Evolutionary conservation across 2,113 vertebrate species (phyloP).

Genomic region (Copsychus sechellarum): DNA sequence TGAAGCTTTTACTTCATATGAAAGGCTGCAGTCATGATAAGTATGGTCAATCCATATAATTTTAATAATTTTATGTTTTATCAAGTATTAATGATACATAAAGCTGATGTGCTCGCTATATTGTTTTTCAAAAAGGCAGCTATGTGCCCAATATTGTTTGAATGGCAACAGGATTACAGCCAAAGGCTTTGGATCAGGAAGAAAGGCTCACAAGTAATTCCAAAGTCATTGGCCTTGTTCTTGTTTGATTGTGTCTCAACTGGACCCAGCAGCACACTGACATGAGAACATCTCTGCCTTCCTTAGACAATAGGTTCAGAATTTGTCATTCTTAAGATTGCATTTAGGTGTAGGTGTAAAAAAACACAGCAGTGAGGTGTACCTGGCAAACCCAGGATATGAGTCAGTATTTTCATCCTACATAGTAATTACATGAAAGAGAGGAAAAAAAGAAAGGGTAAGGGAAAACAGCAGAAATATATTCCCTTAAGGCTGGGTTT

Average conservation of each 20-base stretch:
- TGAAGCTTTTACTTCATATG: background rate
- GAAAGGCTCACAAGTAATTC: background rate
- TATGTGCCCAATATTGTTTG: background rate
- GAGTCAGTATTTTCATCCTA: conserved; percentile 69
- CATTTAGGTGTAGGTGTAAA: conserved; percentile 29
- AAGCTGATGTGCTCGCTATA: background rate
- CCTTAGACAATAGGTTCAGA: background rate
- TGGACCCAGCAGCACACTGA: background rate
- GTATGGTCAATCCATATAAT: background rate
- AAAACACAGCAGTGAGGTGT: conserved; percentile 19
- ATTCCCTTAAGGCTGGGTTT: conserved; percentile 33
- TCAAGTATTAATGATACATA: background rate
- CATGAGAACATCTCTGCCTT: background rate
- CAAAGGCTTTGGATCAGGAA: background rate
- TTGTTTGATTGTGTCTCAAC: background rate
- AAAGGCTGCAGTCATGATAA: background rate
- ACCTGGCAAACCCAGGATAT: conserved; percentile 65
- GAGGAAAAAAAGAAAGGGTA: background rate
- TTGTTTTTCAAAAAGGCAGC: background rate
- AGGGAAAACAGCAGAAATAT: background rate
- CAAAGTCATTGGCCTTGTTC: background rate
- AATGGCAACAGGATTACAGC: background rate
- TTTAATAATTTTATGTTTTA: background rate
- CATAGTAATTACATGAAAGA: background rate
- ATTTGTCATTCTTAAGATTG: conserved; percentile 25